Evolutionary conservation across 30 jellyfish, hydroid and myxozoan genomes (phyloP).

Genomic region (Catostylus mosaicus): DNA sequence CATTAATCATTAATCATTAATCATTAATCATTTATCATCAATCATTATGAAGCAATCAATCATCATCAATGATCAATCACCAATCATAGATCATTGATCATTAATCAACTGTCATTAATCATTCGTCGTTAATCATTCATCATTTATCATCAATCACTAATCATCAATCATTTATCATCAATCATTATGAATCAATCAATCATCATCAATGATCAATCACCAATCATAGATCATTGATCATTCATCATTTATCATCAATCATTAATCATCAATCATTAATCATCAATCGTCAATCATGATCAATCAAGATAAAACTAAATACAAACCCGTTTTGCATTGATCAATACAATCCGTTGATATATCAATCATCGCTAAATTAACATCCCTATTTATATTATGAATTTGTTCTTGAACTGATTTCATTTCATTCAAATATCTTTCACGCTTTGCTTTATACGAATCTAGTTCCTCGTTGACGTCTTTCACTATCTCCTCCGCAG

Average conservation of each 20-base stretch:
- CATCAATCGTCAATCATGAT: background rate
- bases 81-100: background rate
- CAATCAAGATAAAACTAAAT: no score
- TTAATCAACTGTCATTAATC: background rate
- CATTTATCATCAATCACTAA: background rate
- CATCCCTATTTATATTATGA: background rate
- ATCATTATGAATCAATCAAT: no score
- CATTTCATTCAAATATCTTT: constrained; percentile 15
- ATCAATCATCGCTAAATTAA: constrained; percentile 23
- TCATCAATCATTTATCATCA: background rate
- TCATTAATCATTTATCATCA: background rate
- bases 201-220: background rate
- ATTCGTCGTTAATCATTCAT: background rate
- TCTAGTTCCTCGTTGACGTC: background rate
- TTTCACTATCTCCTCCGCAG: background rate
- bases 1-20: no score
- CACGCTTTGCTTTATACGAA: background rate
- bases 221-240: background rate
- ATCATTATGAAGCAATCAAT: background rate
- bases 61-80: background rate
- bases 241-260: background rate
- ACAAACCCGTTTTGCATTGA: constrained; percentile 43
- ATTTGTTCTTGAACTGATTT: constrained; percentile 16
- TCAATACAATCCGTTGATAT: constrained; percentile 52
- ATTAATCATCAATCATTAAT: no score